phyloP scores from a whole-genome alignment of 2,113 vertebrate genomes.

The Gopherus flavomarginatus region DNA sequence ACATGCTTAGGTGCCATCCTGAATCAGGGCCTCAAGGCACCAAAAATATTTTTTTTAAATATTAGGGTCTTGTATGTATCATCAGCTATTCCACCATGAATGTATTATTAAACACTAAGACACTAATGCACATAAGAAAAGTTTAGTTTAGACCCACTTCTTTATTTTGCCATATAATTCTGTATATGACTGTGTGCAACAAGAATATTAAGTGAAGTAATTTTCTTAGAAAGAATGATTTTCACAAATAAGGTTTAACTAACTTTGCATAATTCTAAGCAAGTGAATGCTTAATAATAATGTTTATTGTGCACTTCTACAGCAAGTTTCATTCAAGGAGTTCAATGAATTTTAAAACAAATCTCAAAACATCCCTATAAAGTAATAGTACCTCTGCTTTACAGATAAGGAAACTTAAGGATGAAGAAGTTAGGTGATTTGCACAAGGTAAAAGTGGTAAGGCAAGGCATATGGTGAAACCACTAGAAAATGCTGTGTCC shows the following conservation, averaged over 20 bases:
- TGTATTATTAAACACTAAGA: background rate
- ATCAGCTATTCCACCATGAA: background rate
- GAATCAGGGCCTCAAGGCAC: rapidly evolving
- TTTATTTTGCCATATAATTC: background rate
- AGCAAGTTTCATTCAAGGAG: background rate
- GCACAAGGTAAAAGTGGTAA: too few relatives aligned
- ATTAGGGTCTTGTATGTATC: background rate
- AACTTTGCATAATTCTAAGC: background rate
- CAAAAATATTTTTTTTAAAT: background rate
- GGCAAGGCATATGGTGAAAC: background rate
- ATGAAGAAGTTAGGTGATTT: too few relatives aligned
- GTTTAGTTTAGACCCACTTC: background rate
- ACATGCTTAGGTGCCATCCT: background rate
- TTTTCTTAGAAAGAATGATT: background rate
- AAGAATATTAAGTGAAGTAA: background rate
- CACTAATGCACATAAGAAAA: rapidly evolving
- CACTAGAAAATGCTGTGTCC: background rate
- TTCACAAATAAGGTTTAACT: background rate
- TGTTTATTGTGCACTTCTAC: background rate
- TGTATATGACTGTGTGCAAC: background rate
- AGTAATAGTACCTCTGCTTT: background rate
- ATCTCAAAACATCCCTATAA: background rate
- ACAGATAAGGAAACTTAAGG: too few relatives aligned
- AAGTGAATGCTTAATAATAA: background rate
- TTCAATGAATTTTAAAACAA: background rate